Evolutionary conservation across 2,113 vertebrate genomes (phyloP), one percentile per base, ranked within the genome.

Genomic region (Mesitornis unicolor): DNA sequence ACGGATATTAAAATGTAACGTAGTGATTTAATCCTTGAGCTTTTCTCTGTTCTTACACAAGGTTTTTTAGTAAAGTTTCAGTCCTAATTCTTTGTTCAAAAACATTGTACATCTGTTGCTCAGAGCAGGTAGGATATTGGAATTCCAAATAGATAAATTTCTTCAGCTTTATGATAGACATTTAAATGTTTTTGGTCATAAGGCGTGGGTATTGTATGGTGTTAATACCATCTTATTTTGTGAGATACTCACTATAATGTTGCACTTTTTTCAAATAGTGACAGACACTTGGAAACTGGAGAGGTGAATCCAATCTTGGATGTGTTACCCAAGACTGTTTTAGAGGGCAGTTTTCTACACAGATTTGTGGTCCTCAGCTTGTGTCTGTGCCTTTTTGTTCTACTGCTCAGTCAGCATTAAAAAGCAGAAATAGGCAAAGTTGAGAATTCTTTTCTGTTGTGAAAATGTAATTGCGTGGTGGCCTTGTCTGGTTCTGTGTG

Each of bases 11-110:
- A 87, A 84, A 75, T 89, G 61, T 25, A 92, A 48, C 90, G 90
- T 79, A 75, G 53, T 75, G 80, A 69, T 93, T n/a, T 94, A 96
- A 94, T 94, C 88, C 80, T 70, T 84, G 68, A 94, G 64, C 13
- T 91, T 88, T 88, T 47, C 47, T 60, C 38, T 68, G 43, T 45
- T 95, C 48, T 92, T 92, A 75, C 19, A 53, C 16, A 82, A 36
- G 38, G 3, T 3, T 53, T 91, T 89, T 81, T 53, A 71, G 48
- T 89, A 36, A 93, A 86, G 79, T 89, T 94, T 43, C 64, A 84
- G 28, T 81, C 31, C 71, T 95, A 71, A 90, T 91, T 88, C 59
- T 92, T 54, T 67, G 33, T 77, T 36, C 31, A 60, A 85, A 87
- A 95, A 7, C 33, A 48, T 38, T 7, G 21, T 84, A 75, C 51